Evolutionary conservation across 2,888 invertebrate genomes (phyloP).

Genomic region (Micoletzkya japonica): DNA sequence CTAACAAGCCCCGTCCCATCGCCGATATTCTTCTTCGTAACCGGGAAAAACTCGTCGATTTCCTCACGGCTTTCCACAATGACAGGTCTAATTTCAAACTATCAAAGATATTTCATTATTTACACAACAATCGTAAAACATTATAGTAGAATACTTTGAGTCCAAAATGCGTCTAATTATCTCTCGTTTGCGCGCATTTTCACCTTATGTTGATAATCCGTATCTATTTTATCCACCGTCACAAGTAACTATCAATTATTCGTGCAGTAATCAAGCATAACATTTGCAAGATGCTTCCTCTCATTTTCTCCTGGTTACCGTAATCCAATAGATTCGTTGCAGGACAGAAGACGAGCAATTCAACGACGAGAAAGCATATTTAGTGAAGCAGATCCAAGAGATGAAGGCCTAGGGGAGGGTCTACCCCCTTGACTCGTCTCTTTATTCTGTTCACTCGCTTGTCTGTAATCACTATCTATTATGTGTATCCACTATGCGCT

Average conservation of each 20-base stretch:
- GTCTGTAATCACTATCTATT: neutral
- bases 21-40: slow-evolving; percentile 96
- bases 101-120: no score
- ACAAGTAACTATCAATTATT: no score
- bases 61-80: slow-evolving; percentile 97
- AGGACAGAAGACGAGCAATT: slow-evolving; percentile 69
- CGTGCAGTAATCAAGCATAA: no score
- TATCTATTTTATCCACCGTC: no score
- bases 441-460: neutral
- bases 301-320: no score
- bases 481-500: no score
- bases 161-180: slow-evolving; percentile 6
- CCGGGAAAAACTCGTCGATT: slow-evolving; percentile 76
- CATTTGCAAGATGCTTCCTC: no score
- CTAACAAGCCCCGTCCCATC: slow-evolving; percentile 98
- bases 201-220: no score
- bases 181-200: neutral
- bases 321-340: no score
- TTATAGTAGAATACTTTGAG: no score
- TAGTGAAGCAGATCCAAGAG: slow-evolving; percentile 99
- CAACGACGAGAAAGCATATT: slow-evolving; percentile 98
- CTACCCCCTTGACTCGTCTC: neutral
- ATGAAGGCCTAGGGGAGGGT: slow-evolving; percentile 71
- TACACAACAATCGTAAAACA: no score
- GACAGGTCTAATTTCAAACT: slow-evolving; percentile 70